Percentiles rank a stretch among this genome's conserved stretches.
Conservation (phyloP, 2,113 vertebrate species). For the Leucopternis melanops region DNA sequence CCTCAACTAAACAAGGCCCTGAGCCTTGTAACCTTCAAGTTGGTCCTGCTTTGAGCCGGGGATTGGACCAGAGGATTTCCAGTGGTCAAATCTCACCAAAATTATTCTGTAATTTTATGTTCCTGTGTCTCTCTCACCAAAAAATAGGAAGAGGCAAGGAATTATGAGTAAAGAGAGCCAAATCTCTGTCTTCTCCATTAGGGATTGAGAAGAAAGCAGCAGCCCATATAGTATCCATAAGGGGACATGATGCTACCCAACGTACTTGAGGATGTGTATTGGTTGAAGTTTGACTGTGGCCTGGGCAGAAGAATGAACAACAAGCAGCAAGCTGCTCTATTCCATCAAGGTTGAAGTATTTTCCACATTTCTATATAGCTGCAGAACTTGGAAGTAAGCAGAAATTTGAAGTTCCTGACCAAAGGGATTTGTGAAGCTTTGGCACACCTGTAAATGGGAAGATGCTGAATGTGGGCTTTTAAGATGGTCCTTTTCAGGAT, state of each 20-base stretch:
- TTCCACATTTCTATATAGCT: not conserved
- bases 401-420: not conserved
- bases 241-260: not conserved
- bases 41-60: not conserved
- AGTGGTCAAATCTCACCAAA: not conserved
- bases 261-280: not conserved
- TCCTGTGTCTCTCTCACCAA: not conserved
- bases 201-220: not conserved
- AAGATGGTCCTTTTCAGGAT: not conserved
- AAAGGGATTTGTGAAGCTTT: not conserved
- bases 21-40: not conserved
- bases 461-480: not conserved
- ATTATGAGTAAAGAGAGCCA: not conserved
- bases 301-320: not conserved
- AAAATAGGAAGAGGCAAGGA: not conserved
- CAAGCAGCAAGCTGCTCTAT: not conserved
- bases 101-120: not conserved
- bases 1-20: not conserved
- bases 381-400: not conserved
- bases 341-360: not conserved
- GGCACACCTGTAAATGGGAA: not conserved
- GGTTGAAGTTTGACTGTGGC: not conserved
- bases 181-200: not conserved
- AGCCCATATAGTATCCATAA: not conserved
- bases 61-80: not conserved